A percentile compares a stretch with the other conserved stretches of the same genome.
These are phyloP conservation scores for Drosophila grimshawi DNA, from an alignment of 1,140 invertebrate species.

Conservation along the genomic window DNA sequence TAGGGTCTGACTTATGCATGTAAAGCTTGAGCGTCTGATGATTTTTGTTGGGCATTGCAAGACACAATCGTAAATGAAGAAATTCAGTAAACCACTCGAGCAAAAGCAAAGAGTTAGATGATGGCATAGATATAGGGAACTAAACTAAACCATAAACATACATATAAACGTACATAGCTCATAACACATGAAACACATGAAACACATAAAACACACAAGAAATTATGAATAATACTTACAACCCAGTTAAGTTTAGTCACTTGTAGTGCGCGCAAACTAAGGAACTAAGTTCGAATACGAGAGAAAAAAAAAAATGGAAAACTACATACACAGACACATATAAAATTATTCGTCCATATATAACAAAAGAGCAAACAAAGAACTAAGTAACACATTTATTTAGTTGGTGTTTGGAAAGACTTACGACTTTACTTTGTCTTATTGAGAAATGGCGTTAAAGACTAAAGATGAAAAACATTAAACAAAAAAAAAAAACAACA, in stretches of 20 bases:
- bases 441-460: constrained; percentile 35
- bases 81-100: constrained; percentile 38
- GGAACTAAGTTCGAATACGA: constrained; percentile 51
- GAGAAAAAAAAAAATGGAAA: neutral
- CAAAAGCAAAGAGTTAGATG: constrained; percentile 53
- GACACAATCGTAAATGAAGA: constrained; percentile 76
- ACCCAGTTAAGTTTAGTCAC: constrained; percentile 51
- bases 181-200: constrained; percentile 9
- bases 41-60: constrained; percentile 81
- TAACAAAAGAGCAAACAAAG: constrained; percentile 39
- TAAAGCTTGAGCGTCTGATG: constrained; percentile 76
- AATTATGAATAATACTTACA: constrained; percentile 26
- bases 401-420: constrained; percentile 67
- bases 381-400: constrained; percentile 53
- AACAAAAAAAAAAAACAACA: constrained; percentile 1
- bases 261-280: constrained; percentile 36
- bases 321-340: constrained; percentile 43
- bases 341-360: constrained; percentile 73
- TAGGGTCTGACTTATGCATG: constrained; percentile 67
- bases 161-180: constrained; percentile 28
- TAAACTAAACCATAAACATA: constrained; percentile 34
- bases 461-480: constrained; percentile 41
- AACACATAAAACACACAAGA: constrained; percentile 3
- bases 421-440: constrained; percentile 59
- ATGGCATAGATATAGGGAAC: constrained; percentile 26